Conservation (phyloP, 2,888 invertebrate genomes). For the Atrina japonica region DNA sequence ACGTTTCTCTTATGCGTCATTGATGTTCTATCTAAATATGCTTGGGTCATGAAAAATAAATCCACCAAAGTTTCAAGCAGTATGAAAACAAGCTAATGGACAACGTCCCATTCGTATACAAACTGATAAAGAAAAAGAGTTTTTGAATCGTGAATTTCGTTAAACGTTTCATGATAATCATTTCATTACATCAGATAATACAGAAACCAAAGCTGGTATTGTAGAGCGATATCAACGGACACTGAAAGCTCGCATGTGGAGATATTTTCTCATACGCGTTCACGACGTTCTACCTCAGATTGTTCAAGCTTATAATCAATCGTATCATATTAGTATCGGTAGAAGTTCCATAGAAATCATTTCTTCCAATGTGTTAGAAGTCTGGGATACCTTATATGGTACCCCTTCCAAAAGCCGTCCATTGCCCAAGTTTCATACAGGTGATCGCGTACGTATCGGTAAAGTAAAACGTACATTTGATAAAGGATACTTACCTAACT, state of each 20-base stretch:
- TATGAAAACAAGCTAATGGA: constrained; percentile 23
- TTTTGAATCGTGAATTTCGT: constrained; percentile 48
- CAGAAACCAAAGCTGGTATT: constrained; percentile 69
- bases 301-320: constrained; percentile 45
- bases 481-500: constrained; percentile 48
- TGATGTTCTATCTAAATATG: constrained; percentile 62
- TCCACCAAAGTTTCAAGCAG: constrained; percentile 46
- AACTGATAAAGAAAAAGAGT: constrained; percentile 60
- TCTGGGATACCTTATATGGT: constrained; percentile 27
- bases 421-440: constrained; percentile 22
- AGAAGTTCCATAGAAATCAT: constrained; percentile 43
- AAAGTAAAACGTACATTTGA: constrained; percentile 31
- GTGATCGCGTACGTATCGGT: constrained; percentile 44
- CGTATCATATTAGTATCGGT: constrained; percentile 44
- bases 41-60: constrained; percentile 63
- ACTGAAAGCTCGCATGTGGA: constrained; percentile 50
- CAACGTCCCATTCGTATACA: constrained; percentile 49
- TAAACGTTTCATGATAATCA: constrained; percentile 43
- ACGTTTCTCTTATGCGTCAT: constrained; percentile 60
- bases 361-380: constrained; percentile 29
- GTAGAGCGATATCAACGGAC: constrained; percentile 69
- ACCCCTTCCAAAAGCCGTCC: constrained; percentile 1
- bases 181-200: constrained; percentile 62
- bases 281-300: constrained; percentile 36
- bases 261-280: constrained; percentile 34